phyloP scores from a whole-genome alignment of 2,797 vertebrate species.

The Heliangelus exortis region DNA sequence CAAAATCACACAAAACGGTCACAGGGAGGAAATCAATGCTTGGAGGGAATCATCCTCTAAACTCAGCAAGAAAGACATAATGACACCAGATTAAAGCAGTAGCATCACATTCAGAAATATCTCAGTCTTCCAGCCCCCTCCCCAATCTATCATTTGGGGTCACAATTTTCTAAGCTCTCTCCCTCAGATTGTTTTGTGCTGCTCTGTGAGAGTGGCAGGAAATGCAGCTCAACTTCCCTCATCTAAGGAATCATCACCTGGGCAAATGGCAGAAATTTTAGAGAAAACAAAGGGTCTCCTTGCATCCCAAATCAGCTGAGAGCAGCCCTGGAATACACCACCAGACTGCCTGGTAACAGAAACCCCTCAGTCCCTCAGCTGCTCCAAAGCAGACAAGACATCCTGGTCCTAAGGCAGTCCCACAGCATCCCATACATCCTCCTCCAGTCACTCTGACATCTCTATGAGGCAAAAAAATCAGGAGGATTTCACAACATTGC shows the following conservation, averaged over 20 bases:
- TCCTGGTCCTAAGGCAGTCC: not conserved
- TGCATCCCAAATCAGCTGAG: not conserved
- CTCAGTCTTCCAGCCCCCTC: not conserved
- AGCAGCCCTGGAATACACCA: not conserved
- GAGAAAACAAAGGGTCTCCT: not conserved
- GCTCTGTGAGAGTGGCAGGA: not conserved
- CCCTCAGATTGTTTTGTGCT: not conserved
- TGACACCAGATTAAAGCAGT: not conserved
- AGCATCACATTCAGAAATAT: not conserved
- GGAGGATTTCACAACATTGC: not conserved
- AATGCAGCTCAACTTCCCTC: not conserved
- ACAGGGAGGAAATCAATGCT: constrained; percentile 8
- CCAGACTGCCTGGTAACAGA: not conserved
- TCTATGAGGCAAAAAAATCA: not conserved
- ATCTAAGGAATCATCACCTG: not conserved
- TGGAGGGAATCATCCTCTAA: not conserved
- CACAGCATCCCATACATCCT: not conserved
- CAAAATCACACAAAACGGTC: constrained; percentile 3
- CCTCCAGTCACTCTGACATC: not conserved
- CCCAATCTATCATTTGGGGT: not conserved
- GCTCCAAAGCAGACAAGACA: not conserved
- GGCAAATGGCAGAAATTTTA: not conserved
- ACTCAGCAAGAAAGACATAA: not conserved
- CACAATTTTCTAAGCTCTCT: not conserved
- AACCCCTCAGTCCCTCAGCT: not conserved